phyloP scores from a whole-genome alignment of 1,140 invertebrate genomes.

The Centruroides sculpturatus region DNA sequence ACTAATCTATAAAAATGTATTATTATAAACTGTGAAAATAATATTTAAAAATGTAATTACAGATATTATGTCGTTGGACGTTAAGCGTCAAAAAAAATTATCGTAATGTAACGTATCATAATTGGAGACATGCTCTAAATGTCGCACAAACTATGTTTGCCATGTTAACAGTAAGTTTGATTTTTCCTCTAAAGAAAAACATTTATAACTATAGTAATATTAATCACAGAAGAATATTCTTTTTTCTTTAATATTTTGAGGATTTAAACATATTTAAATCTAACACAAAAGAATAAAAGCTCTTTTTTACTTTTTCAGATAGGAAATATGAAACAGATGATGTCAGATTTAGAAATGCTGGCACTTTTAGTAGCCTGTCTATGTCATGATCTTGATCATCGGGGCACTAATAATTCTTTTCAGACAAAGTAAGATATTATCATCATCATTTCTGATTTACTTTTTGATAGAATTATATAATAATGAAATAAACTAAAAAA shows the following conservation, averaged over 20 bases:
- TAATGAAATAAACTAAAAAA: neutral
- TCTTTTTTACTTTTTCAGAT: conserved; percentile 15
- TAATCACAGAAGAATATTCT: neutral
- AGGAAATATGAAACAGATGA: conserved; percentile 24
- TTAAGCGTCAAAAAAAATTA: conserved; percentile 95
- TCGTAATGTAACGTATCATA: conserved; percentile 92
- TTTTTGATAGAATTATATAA: conserved; percentile 20
- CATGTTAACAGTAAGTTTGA: conserved; percentile 57
- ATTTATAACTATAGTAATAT: neutral
- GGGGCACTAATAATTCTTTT: conserved; percentile 93
- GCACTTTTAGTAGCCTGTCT: conserved; percentile 89
- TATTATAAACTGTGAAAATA: no score
- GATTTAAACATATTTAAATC: neutral
- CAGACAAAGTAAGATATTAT: conserved; percentile 70
- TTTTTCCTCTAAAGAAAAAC: neutral
- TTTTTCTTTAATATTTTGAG: neutral
- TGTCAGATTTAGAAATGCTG: conserved; percentile 58
- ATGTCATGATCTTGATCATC: conserved; percentile 73
- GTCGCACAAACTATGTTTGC: conserved; percentile 95
- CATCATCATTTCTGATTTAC: conserved; percentile 19
- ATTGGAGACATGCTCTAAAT: conserved; percentile 93
- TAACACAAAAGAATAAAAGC: no score
- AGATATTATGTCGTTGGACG: conserved; percentile 85
- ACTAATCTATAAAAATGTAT: no score
- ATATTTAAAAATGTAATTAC: neutral